Evolutionary conservation across 2,888 invertebrate species (phyloP).

Genomic region (Azorinus chamasolen): DNA sequence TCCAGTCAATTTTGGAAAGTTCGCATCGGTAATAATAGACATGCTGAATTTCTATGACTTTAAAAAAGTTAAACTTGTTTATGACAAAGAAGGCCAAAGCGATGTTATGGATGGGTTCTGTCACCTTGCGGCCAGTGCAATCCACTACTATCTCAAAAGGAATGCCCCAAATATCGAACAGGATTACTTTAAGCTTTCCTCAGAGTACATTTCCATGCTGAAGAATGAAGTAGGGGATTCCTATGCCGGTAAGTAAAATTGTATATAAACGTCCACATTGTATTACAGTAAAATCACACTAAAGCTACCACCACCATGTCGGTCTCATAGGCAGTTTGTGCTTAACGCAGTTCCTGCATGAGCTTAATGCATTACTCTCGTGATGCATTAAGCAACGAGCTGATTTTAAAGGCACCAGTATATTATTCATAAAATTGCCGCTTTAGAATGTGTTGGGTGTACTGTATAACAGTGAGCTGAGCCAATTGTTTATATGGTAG

Average conservation of each 20-base stretch:
- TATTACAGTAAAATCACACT: too few species aligned
- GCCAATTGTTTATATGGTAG: too few species aligned
- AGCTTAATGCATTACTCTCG: too few species aligned
- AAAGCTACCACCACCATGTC: too few species aligned
- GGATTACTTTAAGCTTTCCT: conserved; percentile 71
- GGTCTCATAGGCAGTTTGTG: too few species aligned
- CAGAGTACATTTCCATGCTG: conserved; percentile 66
- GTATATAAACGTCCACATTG: too few species aligned
- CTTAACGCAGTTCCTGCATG: too few species aligned
- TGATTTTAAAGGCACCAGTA: too few species aligned
- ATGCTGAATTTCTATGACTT: conserved; percentile 61
- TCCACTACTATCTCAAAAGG: conserved; percentile 88
- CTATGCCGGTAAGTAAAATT: conserved; percentile 76
- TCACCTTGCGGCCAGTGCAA: conserved; percentile 91
- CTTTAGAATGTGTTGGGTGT: too few species aligned
- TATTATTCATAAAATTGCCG: too few species aligned
- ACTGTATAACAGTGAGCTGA: too few species aligned
- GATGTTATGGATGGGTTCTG: conserved; percentile 91
- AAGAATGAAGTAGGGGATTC: conserved; percentile 73
- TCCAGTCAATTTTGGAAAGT: conserved; percentile 76
- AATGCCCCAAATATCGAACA: conserved; percentile 57
- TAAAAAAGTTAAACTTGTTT: conserved; percentile 89
- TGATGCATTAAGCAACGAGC: too few species aligned
- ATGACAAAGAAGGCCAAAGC: conserved; percentile 91
- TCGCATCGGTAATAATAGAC: conserved; percentile 67